phyloP scores from a whole-genome alignment of 2,797 vertebrate species.

The Allenopithecus nigroviridis region DNA sequence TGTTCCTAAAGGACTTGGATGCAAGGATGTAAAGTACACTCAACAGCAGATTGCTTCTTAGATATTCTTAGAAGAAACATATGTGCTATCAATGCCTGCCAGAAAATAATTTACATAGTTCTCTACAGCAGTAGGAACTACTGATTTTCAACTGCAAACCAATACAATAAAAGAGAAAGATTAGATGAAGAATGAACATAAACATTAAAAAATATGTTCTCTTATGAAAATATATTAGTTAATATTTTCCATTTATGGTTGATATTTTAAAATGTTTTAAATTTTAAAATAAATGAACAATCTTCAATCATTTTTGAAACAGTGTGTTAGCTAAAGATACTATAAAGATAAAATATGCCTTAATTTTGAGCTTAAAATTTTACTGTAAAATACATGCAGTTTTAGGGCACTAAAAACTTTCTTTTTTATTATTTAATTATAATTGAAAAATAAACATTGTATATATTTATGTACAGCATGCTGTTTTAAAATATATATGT shows the following conservation, averaged over 20 bases:
- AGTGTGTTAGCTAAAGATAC: not conserved
- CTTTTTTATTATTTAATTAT: not conserved
- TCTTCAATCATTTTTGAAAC: not conserved
- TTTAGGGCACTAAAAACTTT: not conserved
- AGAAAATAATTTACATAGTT: constrained; percentile 77
- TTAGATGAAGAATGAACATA: constrained; percentile 31
- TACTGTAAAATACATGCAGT: not conserved
- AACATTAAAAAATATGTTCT: not conserved
- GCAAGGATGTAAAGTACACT: constrained; percentile 70
- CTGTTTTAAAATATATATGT: not conserved
- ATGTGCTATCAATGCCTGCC: constrained; percentile 74
- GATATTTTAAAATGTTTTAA: not conserved
- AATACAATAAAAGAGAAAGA: constrained; percentile 54
- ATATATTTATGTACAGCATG: not conserved
- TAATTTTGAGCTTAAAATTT: not conserved
- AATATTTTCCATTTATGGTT: not conserved
- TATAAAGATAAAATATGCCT: not conserved
- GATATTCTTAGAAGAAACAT: constrained; percentile 83
- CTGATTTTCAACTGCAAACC: constrained; percentile 50
- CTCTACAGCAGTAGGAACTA: constrained; percentile 45
- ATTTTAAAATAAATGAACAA: not conserved
- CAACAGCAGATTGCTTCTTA: constrained; percentile 80
- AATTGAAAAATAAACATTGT: not conserved
- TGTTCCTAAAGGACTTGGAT: constrained; percentile 42
- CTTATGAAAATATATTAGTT: not conserved